Evolutionary conservation across 2,797 vertebrate species (phyloP), one percentile per base, ranked within the genome.

Genomic region (Anisognathus igniventris): DNA sequence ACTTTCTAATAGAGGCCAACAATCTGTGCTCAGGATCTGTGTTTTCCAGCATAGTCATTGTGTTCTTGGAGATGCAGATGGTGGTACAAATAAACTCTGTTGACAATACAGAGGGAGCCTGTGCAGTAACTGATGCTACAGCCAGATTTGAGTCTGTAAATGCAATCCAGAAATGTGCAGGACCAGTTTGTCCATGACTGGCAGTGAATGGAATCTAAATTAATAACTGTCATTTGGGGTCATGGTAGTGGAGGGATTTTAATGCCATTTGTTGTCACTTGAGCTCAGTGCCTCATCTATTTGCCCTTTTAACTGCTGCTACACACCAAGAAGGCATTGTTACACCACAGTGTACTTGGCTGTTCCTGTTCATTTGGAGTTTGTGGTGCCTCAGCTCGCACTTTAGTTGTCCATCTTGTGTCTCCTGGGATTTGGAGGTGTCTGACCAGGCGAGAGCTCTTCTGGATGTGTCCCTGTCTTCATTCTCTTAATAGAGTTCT

Each of bases 281-380:
- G 20, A 62, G 47, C 51, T 88, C 60, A 20, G 10, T 30, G 35
- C 23, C 21, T 64, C 35, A 8, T 42, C n/a, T 58, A 0, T 56
- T 64, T 76, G 42, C 30, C 30, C 24, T 65, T 33, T 42, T 27
- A 71, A 42, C 56, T 61, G 65, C 64, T 62, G 39, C 48, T 61
- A 0, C n/a, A 39, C 61, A n/a, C 50, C 8, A 35, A 22, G 51
- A 7, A 14, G n/a, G 39, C 5, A 8, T 3, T 0, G 0, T 21
- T 57, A 14, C 5, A 18, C 54, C 30, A 0, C 2, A 1, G 33
- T 18, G 3, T 14, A 3, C 35, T n/a, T 5, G 13, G n/a, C 27
- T n/a, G 10, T 5, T 62, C 10, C 35, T 47, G 12, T 11, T 28
- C 18, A 1, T 42, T 50, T 24, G 39, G 14, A 57, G 65, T 42